A percentile compares a stretch with the other conserved stretches of the same genome.
Conservation (phyloP, 2,797 vertebrate genomes). For the Champsocephalus esox region DNA sequence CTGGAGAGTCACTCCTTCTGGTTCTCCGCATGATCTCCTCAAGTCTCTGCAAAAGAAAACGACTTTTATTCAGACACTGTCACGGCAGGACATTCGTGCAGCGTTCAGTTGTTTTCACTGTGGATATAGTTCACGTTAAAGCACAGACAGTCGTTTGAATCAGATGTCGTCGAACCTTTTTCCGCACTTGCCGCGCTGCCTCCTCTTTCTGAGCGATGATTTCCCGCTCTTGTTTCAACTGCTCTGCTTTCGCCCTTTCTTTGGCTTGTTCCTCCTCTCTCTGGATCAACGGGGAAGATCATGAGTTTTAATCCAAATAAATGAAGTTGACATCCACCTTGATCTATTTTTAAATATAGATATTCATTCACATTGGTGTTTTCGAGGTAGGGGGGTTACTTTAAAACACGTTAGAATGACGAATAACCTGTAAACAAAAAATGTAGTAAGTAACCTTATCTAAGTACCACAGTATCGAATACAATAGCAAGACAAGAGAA, state of each 20-base stretch:
- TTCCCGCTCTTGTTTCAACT: conserved; percentile 88
- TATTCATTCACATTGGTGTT: no score
- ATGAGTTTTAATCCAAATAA: no score
- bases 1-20: conserved; percentile 89
- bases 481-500: no score
- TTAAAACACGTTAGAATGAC: no score
- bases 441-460: no score
- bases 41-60: conserved; percentile 87
- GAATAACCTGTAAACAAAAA: no score
- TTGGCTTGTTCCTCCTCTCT: conserved; percentile 90
- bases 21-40: conserved; percentile 99
- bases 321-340: no score
- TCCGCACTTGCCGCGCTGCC: conserved; percentile 92
- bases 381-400: no score
- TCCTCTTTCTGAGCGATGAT: conserved; percentile 92
- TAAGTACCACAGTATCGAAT: no score
- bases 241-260: conserved; percentile 84
- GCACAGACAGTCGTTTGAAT: background rate
- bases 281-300: conserved; percentile 67
- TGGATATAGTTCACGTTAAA: no score
- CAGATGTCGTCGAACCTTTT: conserved; percentile 78
- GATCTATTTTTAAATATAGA: no score
- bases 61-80: conserved; percentile 22
- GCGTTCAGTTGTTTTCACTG: background rate
- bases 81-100: background rate